These are phyloP conservation scores for Loris lydekkerianus DNA, from an alignment of 2,797 vertebrate species.

Conservation along the genomic window DNA sequence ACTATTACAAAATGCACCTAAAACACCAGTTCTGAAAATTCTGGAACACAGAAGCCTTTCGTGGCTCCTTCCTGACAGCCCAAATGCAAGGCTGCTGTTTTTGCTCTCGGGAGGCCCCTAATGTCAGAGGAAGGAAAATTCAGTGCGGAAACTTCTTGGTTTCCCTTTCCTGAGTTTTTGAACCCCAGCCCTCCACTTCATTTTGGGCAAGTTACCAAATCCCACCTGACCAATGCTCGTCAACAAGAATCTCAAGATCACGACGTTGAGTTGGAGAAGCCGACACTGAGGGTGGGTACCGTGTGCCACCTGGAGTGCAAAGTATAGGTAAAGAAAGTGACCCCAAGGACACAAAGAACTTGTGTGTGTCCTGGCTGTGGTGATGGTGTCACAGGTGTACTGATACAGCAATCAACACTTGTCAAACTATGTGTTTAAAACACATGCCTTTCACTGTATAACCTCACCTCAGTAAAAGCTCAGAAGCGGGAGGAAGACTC, in stretches of 20 bases:
- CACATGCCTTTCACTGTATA: too few species aligned
- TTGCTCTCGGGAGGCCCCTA: slow-evolving; percentile 37
- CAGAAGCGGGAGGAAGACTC: neutral
- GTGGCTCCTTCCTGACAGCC: slow-evolving; percentile 36
- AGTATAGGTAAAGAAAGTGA: too few species aligned
- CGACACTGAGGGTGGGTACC: too few species aligned
- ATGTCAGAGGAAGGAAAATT: slow-evolving; percentile 79
- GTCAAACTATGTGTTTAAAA: neutral
- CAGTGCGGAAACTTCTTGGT: slow-evolving; percentile 83
- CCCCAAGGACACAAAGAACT: too few species aligned
- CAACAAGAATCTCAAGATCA: too few species aligned
- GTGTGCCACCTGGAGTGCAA: too few species aligned
- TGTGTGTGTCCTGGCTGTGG: too few species aligned
- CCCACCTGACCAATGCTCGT: too few species aligned
- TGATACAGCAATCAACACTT: too few species aligned
- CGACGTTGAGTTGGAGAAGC: too few species aligned
- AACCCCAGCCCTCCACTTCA: neutral
- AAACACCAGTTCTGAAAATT: slow-evolving; percentile 54
- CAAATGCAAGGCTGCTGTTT: slow-evolving; percentile 48
- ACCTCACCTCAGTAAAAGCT: neutral
- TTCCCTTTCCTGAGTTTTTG: slow-evolving; percentile 65
- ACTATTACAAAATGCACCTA: slow-evolving; percentile 78
- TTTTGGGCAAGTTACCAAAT: neutral
- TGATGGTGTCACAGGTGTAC: too few species aligned
- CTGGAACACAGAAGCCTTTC: too few species aligned